Evolutionary conservation across 2,113 vertebrate species (phyloP), one percentile per base, ranked within the genome.

Genomic region (Saimiri boliviensis): DNA sequence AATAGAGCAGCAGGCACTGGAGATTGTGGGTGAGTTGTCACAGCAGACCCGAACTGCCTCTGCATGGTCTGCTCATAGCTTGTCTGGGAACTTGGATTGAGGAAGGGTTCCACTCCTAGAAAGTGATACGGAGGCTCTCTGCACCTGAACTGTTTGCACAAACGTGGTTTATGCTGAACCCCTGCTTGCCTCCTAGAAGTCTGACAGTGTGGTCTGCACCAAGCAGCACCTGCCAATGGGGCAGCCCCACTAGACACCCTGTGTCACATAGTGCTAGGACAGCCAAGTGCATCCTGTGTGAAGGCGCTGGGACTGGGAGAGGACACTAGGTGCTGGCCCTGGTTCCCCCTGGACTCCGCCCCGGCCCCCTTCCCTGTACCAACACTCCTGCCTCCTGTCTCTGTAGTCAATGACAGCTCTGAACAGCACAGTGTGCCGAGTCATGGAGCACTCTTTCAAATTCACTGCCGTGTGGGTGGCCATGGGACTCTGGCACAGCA

Each of bases 391-490:
- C 8, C 4, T n/a, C 23, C 35, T 30, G 27, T 47, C 32, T 0
- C 4, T 37, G 16, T 47, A 16, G 25, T 52, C 25, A n/a, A 45
- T 14, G 37, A 17, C 0, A 8, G 81, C 63, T 3, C 0, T 0
- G 3, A 10, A 4, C 7, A 9, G 1, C 3, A 7, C 37, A 35
- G 0, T 8, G n/a, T 30, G 2, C 45, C 8, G 23, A 30, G 30
- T 25, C 70, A 71, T 1, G 37, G 4, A 42, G 20, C 19, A 27
- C 20, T n/a, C 73, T 68, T 12, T 23, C 79, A 1, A 1, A n/a
- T 12, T 17, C 77, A 3, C 30, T 0, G 6, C 52, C 70, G 7
- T 12, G 84, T 23, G 47, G 91, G 58, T n/a, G 37, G 74, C 35
- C 27, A 8, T 7, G 40, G 71, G 47, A 20, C 40, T 54, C 47